Evolutionary conservation across 2,113 vertebrate genomes (phyloP).

Genomic region (Euleptes europaea): DNA sequence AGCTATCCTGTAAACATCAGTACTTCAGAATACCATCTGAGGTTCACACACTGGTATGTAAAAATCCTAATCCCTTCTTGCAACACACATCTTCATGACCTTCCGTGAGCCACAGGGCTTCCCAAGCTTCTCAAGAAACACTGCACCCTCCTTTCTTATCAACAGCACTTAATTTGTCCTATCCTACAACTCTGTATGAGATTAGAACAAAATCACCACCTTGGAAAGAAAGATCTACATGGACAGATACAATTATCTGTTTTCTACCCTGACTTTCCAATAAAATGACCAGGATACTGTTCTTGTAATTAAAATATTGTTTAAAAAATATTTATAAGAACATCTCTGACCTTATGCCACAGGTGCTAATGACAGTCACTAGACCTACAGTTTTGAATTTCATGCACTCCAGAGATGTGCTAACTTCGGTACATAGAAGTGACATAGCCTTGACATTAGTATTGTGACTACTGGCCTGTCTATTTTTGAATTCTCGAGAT

Average conservation of each 20-base stretch:
- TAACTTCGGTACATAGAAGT: background rate
- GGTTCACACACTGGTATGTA: too few relatives aligned
- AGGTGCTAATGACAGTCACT: background rate
- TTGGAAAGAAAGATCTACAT: background rate
- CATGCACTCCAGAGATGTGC: background rate
- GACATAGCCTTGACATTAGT: background rate
- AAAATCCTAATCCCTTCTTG: background rate
- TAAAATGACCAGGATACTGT: too few relatives aligned
- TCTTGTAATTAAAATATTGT: too few relatives aligned
- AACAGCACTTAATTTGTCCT: background rate
- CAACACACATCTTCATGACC: background rate
- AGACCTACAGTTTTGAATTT: background rate
- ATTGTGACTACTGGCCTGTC: background rate
- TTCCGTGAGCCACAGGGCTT: background rate
- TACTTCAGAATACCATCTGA: background rate
- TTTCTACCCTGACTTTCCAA: too few relatives aligned
- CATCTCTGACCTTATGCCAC: too few relatives aligned
- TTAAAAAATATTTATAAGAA: too few relatives aligned
- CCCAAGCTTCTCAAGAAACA: background rate
- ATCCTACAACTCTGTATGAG: background rate
- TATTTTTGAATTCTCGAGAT: background rate
- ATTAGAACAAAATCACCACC: background rate
- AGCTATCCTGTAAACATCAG: too few relatives aligned
- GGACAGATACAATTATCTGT: too few relatives aligned
- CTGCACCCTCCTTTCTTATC: background rate